These are phyloP conservation scores for Halichoerus grypus DNA, from an alignment of 2,113 vertebrate genomes.

Conservation along the genomic window DNA sequence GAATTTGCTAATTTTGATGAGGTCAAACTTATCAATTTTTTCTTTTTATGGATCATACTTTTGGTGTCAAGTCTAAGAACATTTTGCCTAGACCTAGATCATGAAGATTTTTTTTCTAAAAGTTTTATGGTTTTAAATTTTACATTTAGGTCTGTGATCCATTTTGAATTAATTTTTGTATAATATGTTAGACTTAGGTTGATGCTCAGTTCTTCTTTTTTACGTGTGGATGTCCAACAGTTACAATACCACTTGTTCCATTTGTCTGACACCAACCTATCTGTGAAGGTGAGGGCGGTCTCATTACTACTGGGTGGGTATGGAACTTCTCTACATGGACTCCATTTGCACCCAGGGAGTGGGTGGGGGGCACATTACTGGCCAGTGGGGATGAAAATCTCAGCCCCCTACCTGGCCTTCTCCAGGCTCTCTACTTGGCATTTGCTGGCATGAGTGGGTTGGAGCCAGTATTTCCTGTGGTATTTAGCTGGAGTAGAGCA, in stretches of 20 bases:
- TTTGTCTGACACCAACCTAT: background rate
- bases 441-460: background rate
- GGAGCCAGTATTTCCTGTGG: background rate
- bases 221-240: background rate
- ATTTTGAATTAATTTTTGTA: constrained; percentile 29
- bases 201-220: background rate
- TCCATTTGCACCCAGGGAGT: background rate
- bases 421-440: background rate
- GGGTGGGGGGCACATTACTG: background rate
- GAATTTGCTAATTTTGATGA: background rate
- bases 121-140: background rate
- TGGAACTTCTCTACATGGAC: background rate
- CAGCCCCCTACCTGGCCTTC: background rate
- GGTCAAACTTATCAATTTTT: background rate
- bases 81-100: background rate
- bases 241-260: background rate
- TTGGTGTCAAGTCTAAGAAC: background rate
- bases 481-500: background rate
- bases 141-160: background rate
- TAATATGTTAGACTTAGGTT: background rate
- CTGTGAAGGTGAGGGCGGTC: background rate
- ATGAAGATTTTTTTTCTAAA: background rate
- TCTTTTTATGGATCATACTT: background rate
- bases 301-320: background rate
- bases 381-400: background rate